Conservation (phyloP, 2,113 vertebrate species). For the Nycticorax nycticorax region DNA sequence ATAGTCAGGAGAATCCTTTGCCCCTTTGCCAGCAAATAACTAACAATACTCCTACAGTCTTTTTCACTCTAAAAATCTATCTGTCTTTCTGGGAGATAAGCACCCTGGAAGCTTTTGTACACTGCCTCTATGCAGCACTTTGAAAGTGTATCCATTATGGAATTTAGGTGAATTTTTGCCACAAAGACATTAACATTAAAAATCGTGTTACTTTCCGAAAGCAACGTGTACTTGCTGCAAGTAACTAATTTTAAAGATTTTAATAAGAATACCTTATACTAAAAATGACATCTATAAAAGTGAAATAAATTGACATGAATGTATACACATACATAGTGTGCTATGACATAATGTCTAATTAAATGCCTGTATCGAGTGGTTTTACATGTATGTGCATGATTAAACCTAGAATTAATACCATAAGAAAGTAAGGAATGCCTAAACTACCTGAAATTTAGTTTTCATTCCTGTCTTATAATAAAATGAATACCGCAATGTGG, state of each 20-base stretch:
- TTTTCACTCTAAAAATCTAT: fast-evolving
- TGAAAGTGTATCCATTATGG: background rate
- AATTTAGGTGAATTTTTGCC: background rate
- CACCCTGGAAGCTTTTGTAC: background rate
- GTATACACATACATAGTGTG: too few species aligned
- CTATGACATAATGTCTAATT: background rate
- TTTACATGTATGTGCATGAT: background rate
- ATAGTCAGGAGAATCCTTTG: background rate
- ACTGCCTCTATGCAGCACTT: background rate
- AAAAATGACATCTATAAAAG: background rate
- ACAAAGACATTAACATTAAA: background rate
- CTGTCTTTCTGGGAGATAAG: background rate
- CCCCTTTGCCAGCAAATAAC: background rate
- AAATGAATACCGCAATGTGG: background rate
- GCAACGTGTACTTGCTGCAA: background rate
- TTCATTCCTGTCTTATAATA: background rate
- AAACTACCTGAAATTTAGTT: background rate
- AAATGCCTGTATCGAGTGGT: background rate
- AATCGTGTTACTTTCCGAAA: background rate
- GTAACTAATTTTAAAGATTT: background rate
- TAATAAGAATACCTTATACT: background rate
- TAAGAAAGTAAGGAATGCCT: background rate
- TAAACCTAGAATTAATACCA: background rate
- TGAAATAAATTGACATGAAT: background rate
- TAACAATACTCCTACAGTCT: too few species aligned